Conservation (phyloP, 2,113 vertebrate species). For the Onychorhynchus coronatus region DNA sequence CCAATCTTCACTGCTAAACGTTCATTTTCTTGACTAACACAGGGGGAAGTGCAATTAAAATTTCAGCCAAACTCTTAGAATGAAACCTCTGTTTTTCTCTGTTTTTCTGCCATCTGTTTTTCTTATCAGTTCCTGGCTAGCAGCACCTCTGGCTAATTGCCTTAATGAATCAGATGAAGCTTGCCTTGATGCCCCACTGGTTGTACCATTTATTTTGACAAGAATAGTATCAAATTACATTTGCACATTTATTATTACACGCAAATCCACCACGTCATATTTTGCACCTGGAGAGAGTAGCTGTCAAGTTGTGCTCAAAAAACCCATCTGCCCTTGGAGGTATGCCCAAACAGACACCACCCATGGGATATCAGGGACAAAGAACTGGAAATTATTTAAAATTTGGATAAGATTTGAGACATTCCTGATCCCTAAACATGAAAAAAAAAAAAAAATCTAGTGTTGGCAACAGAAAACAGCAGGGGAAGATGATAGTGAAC, state of each 20-base stretch:
- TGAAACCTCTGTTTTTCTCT: accelerated
- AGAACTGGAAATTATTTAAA: background rate
- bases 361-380: background rate
- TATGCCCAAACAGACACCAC: background rate
- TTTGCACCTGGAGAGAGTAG: background rate
- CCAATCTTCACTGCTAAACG: background rate
- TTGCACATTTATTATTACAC: background rate
- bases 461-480: background rate
- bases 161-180: background rate
- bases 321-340: background rate
- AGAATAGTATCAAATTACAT: background rate
- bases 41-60: background rate
- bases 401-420: background rate
- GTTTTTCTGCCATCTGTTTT: background rate
- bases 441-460: background rate
- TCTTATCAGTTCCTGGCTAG: background rate
- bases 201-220: background rate
- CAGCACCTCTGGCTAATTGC: background rate
- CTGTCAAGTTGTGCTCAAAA: background rate
- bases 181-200: background rate
- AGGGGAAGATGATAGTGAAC: background rate
- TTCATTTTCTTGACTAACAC: background rate
- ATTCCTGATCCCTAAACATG: background rate
- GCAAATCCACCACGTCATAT: background rate
- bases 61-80: background rate